Conservation (phyloP, 2,113 vertebrate species). For the Oreochromis tanganicae region DNA sequence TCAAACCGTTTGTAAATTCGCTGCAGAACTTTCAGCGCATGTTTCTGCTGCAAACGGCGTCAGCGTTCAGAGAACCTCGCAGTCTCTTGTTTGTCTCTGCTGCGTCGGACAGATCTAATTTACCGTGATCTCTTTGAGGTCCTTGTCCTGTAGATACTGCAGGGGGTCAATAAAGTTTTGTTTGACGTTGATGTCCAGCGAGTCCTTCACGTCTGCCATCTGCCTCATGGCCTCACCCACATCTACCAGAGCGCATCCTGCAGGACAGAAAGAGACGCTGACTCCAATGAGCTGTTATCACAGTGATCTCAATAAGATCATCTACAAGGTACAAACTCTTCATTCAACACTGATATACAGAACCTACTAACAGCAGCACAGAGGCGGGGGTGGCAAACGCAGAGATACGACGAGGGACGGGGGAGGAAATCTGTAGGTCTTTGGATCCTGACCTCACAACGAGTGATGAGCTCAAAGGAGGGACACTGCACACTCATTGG, state of each 20-base stretch:
- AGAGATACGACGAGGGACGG: accelerated
- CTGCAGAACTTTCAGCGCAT: neutral
- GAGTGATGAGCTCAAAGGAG: accelerated
- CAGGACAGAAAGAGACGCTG: neutral
- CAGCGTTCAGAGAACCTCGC: neutral
- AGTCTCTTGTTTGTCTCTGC: neutral
- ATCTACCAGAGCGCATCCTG: conserved; percentile 82
- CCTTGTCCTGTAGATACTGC: conserved; percentile 90
- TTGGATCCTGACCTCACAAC: neutral
- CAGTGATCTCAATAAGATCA: neutral
- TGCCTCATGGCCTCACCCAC: conserved; percentile 90
- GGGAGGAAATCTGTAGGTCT: neutral
- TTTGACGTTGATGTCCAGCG: conserved; percentile 89
- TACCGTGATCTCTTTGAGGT: conserved; percentile 92
- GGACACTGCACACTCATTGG: neutral
- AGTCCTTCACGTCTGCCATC: conserved; percentile 92
- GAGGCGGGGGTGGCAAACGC: accelerated
- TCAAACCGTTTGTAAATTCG: neutral
- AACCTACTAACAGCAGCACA: neutral
- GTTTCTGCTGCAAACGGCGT: neutral
- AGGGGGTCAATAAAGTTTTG: conserved; percentile 93
- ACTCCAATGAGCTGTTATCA: neutral
- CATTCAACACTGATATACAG: accelerated
- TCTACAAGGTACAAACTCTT: neutral
- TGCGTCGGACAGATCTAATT: neutral